phyloP scores from a whole-genome alignment of 2,888 invertebrate genomes.

The Lacanobia wlatinum region DNA sequence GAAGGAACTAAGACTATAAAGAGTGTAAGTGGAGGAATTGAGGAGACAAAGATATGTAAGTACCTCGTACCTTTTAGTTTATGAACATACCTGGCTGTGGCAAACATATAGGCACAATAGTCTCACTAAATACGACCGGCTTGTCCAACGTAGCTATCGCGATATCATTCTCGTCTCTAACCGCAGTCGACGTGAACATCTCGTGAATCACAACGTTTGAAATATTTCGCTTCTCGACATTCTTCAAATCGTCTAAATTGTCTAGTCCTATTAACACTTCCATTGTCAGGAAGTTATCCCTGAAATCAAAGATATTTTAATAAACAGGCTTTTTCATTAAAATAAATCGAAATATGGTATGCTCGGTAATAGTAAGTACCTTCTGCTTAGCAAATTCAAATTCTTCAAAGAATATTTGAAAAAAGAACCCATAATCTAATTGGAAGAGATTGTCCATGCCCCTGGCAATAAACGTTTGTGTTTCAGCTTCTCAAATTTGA shows the following conservation, averaged over 20 bases:
- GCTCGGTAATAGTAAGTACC: too few relatives aligned
- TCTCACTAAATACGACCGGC: conserved; percentile 83
- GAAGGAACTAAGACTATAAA: neutral
- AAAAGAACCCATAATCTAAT: too few relatives aligned
- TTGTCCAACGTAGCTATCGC: conserved; percentile 87
- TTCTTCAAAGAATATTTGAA: too few relatives aligned
- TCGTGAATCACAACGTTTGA: conserved; percentile 85
- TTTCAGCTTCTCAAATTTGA: too few relatives aligned
- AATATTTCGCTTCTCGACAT: conserved; percentile 82
- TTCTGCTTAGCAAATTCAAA: too few relatives aligned
- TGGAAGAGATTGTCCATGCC: too few relatives aligned
- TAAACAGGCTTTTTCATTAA: too few relatives aligned
- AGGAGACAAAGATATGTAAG: neutral
- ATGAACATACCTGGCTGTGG: conserved; percentile 83
- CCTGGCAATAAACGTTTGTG: too few relatives aligned
- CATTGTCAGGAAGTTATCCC: conserved; percentile 82
- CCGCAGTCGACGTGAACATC: conserved; percentile 86
- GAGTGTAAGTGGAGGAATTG: too few relatives aligned
- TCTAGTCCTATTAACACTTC: conserved; percentile 87
- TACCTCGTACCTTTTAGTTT: neutral
- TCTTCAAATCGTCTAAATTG: conserved; percentile 77
- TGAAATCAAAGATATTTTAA: conserved; percentile 65
- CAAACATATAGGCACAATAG: conserved; percentile 89
- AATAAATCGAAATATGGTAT: too few relatives aligned
- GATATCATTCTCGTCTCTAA: conserved; percentile 91